phyloP scores from a whole-genome alignment of 2,113 vertebrate species.

The Cichladusa arquata region DNA sequence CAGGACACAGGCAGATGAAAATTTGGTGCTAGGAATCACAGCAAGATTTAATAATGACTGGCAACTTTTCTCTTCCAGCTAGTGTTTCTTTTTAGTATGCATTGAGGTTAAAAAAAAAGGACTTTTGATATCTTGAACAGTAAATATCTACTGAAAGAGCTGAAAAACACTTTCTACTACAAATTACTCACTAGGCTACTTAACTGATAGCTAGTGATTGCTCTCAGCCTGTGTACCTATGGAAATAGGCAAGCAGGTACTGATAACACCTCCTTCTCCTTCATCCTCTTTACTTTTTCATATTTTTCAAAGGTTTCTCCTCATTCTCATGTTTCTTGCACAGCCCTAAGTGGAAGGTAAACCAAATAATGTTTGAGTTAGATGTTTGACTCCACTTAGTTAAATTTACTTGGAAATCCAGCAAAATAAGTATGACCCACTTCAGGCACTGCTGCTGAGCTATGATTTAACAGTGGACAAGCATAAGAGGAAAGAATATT shows the following conservation, averaged over 20 bases:
- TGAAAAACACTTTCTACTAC: neutral
- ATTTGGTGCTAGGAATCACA: neutral
- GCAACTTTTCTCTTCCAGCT: neutral
- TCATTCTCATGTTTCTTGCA: neutral
- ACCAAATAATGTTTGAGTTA: neutral
- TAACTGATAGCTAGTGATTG: neutral
- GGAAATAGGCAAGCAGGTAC: neutral
- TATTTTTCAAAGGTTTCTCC: neutral
- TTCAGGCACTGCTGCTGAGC: neutral
- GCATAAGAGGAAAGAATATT: neutral
- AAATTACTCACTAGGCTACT: neutral
- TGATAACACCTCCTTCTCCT: neutral
- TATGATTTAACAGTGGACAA: neutral
- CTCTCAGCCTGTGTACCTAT: neutral
- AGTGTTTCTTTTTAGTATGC: neutral
- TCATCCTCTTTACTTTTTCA: neutral
- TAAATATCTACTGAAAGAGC: neutral
- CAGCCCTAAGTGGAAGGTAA: neutral
- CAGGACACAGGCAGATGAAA: neutral
- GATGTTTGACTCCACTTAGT: neutral
- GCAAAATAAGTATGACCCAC: neutral
- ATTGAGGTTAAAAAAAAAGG: rapidly evolving
- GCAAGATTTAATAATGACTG: neutral
- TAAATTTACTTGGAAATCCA: neutral
- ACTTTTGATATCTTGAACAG: neutral